Conservation (phyloP, 2,113 vertebrate species). For the Hepsetus odoe region DNA sequence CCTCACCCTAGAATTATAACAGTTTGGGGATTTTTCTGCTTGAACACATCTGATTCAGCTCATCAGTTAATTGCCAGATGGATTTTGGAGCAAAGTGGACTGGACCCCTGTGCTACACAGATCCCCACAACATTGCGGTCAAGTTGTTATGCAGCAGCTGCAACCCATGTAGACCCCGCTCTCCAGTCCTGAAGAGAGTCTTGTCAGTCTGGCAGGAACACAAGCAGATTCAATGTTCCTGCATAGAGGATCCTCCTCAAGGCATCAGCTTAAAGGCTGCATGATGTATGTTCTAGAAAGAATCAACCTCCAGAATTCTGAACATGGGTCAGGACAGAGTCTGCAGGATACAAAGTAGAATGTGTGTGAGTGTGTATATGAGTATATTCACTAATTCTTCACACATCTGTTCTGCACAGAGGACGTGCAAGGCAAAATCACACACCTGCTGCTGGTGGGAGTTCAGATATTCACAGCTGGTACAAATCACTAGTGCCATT, state of each 20-base stretch:
- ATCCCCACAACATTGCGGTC: background rate
- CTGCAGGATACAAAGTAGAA: background rate
- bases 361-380: background rate
- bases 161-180: background rate
- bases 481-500: slow-evolving; percentile 31
- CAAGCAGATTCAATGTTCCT: background rate
- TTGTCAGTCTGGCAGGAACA: background rate
- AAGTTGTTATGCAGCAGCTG: background rate
- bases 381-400: slow-evolving; percentile 43
- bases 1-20: too few relatives aligned
- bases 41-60: too few relatives aligned
- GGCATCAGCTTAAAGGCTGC: background rate
- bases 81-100: too few relatives aligned
- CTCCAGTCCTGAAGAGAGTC: background rate
- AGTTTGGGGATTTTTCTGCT: too few relatives aligned
- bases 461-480: slow-evolving; percentile 46
- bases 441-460: slow-evolving; percentile 68
- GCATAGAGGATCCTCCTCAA: background rate
- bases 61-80: too few relatives aligned
- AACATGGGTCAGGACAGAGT: slow-evolving; percentile 8
- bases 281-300: slow-evolving; percentile 1
- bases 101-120: too few relatives aligned
- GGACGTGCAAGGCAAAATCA: slow-evolving; percentile 64
- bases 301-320: background rate
- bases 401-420: slow-evolving; percentile 67